Base-by-base conservation (phyloP, 1,140 invertebrate species). In the Drosophila kikkawai region DNA sequence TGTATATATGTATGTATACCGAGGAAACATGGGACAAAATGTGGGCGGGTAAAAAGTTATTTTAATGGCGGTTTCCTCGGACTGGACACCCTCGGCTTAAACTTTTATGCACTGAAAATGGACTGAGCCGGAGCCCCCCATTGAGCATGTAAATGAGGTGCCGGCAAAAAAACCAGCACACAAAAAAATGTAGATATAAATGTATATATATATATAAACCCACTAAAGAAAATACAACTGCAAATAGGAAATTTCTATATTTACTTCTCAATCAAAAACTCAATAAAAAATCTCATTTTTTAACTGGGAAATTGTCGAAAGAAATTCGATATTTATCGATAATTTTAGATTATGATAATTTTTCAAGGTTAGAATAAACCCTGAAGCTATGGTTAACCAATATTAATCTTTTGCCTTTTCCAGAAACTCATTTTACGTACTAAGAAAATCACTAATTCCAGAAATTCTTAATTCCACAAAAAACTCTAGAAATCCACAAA, bases 61-160 rank as follows among this genome's bases (percentile, higher is more conserved):
- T 84, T 80, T 56, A 81, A 85, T 80, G 82, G 70, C 75, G 82
- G 70, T 59, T 79, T 83, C 50, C 66, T 42, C 67, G 19, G 37
- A 69, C 60, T 39, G 60, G 45, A 39, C 60, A 19, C 19, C 26
- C 29, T 34, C 15, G 45, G 55, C 36, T 63, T 66, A n/a, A 66
- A 65, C 63, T 65, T 65, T 65, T 65, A 44, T 65, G 56, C 55
- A 60, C 55, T 64, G 61, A 56, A 44, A 65, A 65, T 44, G 63
- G 63, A 63, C 39, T 22, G 50, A 36, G 51, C 34, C 19, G 6
- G 19, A 37, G 34, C 36, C 56, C 26, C 22, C 60, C 56, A 17
- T 44, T 19, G 39, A 19, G 15, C 57, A 68, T 66, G 45, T 66
- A 68, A 66, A 68, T 68, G 44, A 68, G 61, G 45, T 68, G 66